phyloP scores from a whole-genome alignment of 2,888 invertebrate species.

The Rhimphoctona megacephalus region DNA sequence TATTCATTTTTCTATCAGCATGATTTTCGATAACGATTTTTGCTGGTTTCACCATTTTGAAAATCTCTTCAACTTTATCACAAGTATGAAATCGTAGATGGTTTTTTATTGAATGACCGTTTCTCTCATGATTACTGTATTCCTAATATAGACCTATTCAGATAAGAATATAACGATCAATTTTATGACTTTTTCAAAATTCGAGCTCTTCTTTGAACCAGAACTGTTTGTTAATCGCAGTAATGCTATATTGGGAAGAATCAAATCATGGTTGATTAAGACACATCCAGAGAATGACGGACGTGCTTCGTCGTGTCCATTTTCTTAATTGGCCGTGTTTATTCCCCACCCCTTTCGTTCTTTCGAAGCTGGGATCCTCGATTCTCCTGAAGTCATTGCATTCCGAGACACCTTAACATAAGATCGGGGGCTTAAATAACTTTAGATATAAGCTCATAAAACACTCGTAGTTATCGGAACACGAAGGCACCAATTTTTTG shows the following conservation, averaged over 20 bases:
- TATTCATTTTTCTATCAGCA: neutral
- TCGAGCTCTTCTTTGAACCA: neutral
- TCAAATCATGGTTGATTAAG: constrained; percentile 38
- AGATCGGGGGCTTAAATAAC: neutral
- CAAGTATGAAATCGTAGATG: neutral
- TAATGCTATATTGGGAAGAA: neutral
- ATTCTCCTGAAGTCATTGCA: constrained; percentile 51
- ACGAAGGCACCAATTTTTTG: constrained; percentile 49
- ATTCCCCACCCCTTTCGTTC: neutral
- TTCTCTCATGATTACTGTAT: neutral
- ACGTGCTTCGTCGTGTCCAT: constrained; percentile 1
- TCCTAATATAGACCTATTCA: neutral
- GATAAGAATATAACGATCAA: neutral
- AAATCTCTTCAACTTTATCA: neutral
- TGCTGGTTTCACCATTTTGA: constrained; percentile 4
- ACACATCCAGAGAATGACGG: constrained; percentile 16
- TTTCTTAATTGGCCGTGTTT: constrained; percentile 49
- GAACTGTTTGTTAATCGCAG: neutral
- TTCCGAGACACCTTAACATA: constrained; percentile 43
- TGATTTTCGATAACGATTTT: constrained; percentile 2
- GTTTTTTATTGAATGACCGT: constrained; percentile 6
- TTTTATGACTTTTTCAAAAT: neutral
- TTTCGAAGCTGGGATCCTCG: constrained; percentile 12
- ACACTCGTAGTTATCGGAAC: neutral
- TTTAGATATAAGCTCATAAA: constrained; percentile 14